Base-by-base conservation (phyloP, 2,113 vertebrate genomes). In the Paracanthobrama guichenoti region DNA sequence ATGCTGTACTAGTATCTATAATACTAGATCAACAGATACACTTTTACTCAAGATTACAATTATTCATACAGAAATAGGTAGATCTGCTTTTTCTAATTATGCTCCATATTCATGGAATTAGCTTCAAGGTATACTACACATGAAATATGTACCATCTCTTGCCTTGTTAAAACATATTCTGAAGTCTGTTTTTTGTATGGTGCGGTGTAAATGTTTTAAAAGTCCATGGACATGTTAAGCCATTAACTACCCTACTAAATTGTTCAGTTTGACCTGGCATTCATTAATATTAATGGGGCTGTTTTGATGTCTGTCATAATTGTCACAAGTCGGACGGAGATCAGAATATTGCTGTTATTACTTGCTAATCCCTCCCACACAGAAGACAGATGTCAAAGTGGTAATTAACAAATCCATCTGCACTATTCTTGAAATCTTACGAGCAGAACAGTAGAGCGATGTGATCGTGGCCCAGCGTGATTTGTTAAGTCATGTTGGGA, bases 361-460 rank as follows among this genome's bases (percentile, higher is more conserved):
- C 86, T 86, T 88, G 89, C 86, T 91, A 90, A 90, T 91, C 88
- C 88, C 81, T 86, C 82, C 83, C 86, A 91, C 90, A 81, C 88
- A 87, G 87, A 90, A 91, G 91, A 93, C 92, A 93, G 92, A 94
- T 94, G 92, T 92, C 89, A 85, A 81, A 84, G 66, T 84, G 86
- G 89, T 93, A 93, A 93, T 93, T 93, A 93, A 91, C 90, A 92
- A 92, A 91, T 92, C 93, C 91, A 89, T 16, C 50, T 77, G 90
- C 88, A 80, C 90, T 75, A 86, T 90, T 69, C 55, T 77, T 42
- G 86, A 85, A 79, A 75, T 89, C 89, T 90, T 86, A 2, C 78
- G 81, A 88, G 81, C 74, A 78, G 48, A 35, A 57, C n/a, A 59
- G 22, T 46, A 42, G 28, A 50, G 64, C 39, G 48, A 48, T 55